Evolutionary conservation across 2,888 invertebrate species (phyloP), one percentile per base, ranked within the genome.

Genomic region (Steinernema carpocapsae): DNA sequence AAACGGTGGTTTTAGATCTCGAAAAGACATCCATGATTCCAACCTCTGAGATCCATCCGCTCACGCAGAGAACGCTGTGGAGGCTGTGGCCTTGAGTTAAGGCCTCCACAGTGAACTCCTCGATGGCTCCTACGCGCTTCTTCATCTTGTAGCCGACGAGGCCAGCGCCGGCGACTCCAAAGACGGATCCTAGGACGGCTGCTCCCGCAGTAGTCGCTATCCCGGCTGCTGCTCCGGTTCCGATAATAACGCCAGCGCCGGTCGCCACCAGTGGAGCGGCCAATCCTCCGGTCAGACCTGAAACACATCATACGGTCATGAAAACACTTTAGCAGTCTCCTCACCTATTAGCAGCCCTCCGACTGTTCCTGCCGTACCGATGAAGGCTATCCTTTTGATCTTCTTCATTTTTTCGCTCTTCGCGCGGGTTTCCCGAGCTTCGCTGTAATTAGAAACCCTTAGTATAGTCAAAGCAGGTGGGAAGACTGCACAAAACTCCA

Each of bases 131-230:
- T 22, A 92, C 91, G 70, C 92, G 88, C 83, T 91, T 91, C 78
- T 91, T 91, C 92, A 92, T 92, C 88, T 92, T 83, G 74, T 85
- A 86, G 17, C 91, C 91, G 79, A 91, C 90, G 22, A 92, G 88
- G 26, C 92, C 92, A 56, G 92, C 92, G 32, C 92, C 92, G 45
- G 92, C 92, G 2, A 91, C 91, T 6, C 92, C 92, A 88, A 92
- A 92, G 75, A 92, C 73, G 7, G 72, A 91, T 1, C 91, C 91
- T 59, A 92, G 64, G 17, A 85, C 88, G 2, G 91, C 90, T 14
- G 89, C 88, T n/a, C 91, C 91, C 17, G 91, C 89, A 0, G n/a
- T n/a, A n/a, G n/a, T n/a, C n/a, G n/a, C n/a, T n/a, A n/a, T n/a
- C n/a, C 79, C 85, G 17, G 90, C 89, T n/a, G 90, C 90, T 14